Base-by-base conservation (phyloP, 2,888 invertebrate species). In the Steromphala cineraria region DNA sequence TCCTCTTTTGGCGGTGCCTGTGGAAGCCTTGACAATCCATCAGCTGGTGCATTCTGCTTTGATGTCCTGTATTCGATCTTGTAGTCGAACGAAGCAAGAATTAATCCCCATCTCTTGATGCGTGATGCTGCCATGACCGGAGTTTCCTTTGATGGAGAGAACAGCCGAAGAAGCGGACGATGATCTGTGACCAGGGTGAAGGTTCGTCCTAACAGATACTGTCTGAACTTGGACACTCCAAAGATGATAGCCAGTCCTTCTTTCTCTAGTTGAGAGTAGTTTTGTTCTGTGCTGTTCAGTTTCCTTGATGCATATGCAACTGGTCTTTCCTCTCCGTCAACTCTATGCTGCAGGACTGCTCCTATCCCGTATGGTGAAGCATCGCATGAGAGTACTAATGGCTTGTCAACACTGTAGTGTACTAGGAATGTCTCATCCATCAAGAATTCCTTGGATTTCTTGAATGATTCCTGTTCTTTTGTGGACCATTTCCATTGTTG, bases 401-500 rank as follows among this genome's bases (percentile, higher is more conserved):
- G 3, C 55, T 5, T 19, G 8, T 55, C 8, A 5, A 10, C 4
- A 10, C 8, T 10, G 10, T 55, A 55, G 55, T 55, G 55, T 10
- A 10, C 8, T 10, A 55, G 21, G 40, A 75, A 74, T 7, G n/a
- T 53, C 28, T 80, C 74, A 24, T 74, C 74, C 15, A 75, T 75
- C 17, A 80, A 17, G 1, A 80, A 19, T 36, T 55, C 67, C 36
- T 55, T 55, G 2, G 55, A 2, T 55, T 55, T 80, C 21, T 21
- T 7, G 40, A 74, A 75, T 0, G 52, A 46, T 36, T 36, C 36
- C 31, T 56, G 55, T 55, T 56, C 55, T 10, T 24, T 0, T 3
- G 36, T n/a, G n/a, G 56, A 75, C 80, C 80, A 75, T 1, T 62
- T 1, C 80, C 75, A 80, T 52, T 17, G 40, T 13, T 24, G 13